These are phyloP conservation scores for Dipodomys spectabilis DNA, from an alignment of 2,113 vertebrate species.

Conservation along the genomic window DNA sequence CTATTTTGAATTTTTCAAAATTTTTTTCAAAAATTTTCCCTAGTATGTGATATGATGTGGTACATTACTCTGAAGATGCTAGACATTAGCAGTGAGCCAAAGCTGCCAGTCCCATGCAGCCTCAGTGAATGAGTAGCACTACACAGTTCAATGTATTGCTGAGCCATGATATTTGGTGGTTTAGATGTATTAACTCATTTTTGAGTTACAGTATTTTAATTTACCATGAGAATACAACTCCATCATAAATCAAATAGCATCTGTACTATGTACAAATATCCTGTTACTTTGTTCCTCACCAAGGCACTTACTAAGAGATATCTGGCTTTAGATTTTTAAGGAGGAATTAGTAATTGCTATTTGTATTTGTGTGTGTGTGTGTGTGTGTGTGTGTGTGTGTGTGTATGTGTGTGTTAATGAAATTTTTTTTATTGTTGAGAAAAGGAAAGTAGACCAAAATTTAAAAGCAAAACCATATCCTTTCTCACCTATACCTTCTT, in stretches of 20 bases:
- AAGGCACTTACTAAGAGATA: conserved; percentile 6
- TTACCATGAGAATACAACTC: neutral
- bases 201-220: neutral
- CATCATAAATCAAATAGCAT: neutral
- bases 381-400: no score
- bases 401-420: no score
- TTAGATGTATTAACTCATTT: neutral
- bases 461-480: neutral
- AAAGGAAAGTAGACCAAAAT: conserved; percentile 2
- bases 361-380: neutral
- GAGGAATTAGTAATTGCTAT: conserved; percentile 37
- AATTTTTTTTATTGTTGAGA: neutral
- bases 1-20: neutral
- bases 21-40: no score
- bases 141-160: neutral
- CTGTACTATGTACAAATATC: neutral
- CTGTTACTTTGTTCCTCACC: neutral
- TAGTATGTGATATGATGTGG: neutral
- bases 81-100: neutral
- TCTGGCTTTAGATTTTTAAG: conserved; percentile 47
- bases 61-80: neutral
- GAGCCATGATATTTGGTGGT: neutral
- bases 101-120: neutral
- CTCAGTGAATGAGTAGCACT: neutral
- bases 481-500: conserved; percentile 4